Percentiles rank a stretch among this genome's conserved stretches.
These are phyloP conservation scores for Mesembrinibis cayennensis DNA, from an alignment of 2,113 vertebrate species.

Conservation along the genomic window DNA sequence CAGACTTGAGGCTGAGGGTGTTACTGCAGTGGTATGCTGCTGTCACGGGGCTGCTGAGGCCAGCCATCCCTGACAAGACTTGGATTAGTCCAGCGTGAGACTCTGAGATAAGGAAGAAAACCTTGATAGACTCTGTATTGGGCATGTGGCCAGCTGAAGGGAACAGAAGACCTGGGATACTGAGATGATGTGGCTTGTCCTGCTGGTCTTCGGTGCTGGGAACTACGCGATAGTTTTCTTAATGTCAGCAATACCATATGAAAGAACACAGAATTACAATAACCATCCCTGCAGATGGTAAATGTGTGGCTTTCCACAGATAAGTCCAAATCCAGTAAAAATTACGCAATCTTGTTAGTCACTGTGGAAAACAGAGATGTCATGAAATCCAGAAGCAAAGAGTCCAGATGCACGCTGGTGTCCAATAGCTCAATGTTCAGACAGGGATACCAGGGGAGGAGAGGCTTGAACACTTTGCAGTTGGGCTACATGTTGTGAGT, in stretches of 20 bases:
- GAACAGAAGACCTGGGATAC: background rate
- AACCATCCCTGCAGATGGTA: background rate
- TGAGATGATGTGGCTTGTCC: background rate
- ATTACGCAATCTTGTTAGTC: background rate
- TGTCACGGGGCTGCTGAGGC: background rate
- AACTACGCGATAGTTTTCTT: background rate
- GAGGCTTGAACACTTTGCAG: background rate
- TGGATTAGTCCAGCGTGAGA: background rate
- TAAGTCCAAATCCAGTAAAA: slow-evolving; percentile 6
- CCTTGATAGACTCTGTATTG: background rate
- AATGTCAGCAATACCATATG: background rate
- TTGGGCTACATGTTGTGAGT: background rate
- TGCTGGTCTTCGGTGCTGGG: background rate
- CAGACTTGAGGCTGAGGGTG: background rate
- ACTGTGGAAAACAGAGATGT: background rate
- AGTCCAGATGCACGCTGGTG: background rate
- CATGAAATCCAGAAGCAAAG: background rate
- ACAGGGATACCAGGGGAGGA: background rate
- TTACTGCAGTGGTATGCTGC: background rate
- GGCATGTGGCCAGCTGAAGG: background rate
- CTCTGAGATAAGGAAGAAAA: background rate
- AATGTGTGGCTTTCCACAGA: background rate
- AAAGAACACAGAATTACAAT: background rate
- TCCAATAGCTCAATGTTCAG: background rate
- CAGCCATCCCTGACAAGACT: background rate